Conservation (phyloP, 2,888 invertebrate species). For the Dysmachus trigonus region DNA sequence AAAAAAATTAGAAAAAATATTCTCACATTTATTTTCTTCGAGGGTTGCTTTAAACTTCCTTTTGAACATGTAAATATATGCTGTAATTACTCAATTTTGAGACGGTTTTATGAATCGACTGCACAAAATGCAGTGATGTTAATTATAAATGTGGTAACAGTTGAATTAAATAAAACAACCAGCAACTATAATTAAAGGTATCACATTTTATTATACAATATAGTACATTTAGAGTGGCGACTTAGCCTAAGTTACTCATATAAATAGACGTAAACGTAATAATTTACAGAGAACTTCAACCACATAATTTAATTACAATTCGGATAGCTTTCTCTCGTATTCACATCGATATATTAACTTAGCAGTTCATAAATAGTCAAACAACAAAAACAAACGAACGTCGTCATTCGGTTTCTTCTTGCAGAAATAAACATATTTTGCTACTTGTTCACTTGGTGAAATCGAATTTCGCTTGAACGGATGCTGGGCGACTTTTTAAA, state of each 20-base stretch:
- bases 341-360: conserved; percentile 34
- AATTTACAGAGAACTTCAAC: conserved; percentile 49
- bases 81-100: too few relatives aligned
- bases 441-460: conserved; percentile 34
- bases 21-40: too few relatives aligned
- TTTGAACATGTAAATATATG: too few relatives aligned
- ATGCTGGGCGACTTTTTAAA: conserved; percentile 24
- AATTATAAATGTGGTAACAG: not conserved
- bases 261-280: conserved; percentile 42
- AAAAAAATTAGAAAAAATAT: too few relatives aligned
- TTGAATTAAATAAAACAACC: not conserved
- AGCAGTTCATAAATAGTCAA: conserved; percentile 19
- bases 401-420: not conserved
- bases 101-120: not conserved
- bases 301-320: conserved; percentile 43
- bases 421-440: not conserved
- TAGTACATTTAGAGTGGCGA: conserved; percentile 46
- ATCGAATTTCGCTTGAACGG: not conserved
- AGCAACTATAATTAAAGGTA: conserved; percentile 44
- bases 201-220: conserved; percentile 51
- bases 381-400: conserved; percentile 31
- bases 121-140: not conserved
- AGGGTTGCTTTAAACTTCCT: too few relatives aligned
- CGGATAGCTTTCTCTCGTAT: conserved; percentile 36
- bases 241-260: conserved; percentile 31